Percentiles rank a stretch among this genome's conserved stretches.
Conservation (phyloP, 2,113 vertebrate species). For the Megaceryle torquata region DNA sequence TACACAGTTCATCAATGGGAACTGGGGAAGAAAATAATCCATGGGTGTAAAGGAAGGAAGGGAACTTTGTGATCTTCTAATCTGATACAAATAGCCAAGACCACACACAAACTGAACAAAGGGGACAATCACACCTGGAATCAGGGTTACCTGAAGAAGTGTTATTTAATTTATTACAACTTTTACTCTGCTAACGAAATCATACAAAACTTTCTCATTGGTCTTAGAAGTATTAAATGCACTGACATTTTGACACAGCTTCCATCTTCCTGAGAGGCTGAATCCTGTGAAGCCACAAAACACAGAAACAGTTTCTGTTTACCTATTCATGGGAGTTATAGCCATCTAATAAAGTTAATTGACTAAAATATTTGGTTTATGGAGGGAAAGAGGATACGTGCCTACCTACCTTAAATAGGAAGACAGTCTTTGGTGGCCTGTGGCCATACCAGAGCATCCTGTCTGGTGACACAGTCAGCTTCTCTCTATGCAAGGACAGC, state of each 20-base stretch:
- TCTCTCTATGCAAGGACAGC: background rate
- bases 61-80: background rate
- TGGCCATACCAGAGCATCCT: background rate
- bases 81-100: background rate
- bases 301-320: conserved; percentile 14
- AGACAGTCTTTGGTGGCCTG: background rate
- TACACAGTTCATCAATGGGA: background rate
- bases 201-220: background rate
- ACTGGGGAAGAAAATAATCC: background rate
- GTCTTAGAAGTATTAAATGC: background rate
- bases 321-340: background rate
- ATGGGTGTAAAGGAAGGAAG: background rate
- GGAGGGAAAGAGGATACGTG: background rate
- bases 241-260: background rate
- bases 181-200: background rate
- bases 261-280: background rate
- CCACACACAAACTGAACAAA: background rate
- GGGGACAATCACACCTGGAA: background rate
- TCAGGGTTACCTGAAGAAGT: background rate
- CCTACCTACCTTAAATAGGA: background rate
- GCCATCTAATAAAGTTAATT: conserved; percentile 14
- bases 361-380: background rate
- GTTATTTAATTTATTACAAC: background rate
- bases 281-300: background rate
- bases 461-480: background rate